Evolutionary conservation across 2,113 vertebrate species (phyloP).

Genomic region (Phycodurus eques): DNA sequence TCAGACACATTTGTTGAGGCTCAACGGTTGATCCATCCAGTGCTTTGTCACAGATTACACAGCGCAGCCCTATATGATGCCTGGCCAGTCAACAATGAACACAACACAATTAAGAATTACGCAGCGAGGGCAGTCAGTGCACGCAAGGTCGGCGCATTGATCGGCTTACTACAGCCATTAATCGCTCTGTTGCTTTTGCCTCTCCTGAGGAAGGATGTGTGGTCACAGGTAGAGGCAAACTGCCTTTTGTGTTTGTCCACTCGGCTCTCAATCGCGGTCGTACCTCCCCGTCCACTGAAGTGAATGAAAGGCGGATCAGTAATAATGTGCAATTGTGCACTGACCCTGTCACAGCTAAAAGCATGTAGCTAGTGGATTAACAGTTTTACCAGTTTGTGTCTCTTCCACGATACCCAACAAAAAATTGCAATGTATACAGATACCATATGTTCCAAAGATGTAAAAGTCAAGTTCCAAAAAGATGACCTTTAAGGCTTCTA

Average conservation of each 20-base stretch:
- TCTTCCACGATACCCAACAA: too few relatives aligned
- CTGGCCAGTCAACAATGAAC: slow-evolving; percentile 15
- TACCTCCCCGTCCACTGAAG: slow-evolving; percentile 12
- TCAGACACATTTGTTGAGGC: background rate
- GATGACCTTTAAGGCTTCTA: too few relatives aligned
- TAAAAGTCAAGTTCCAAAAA: too few relatives aligned
- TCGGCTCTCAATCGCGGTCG: slow-evolving; percentile 5
- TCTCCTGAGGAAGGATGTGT: slow-evolving; percentile 20
- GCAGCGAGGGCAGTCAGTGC: slow-evolving; percentile 1
- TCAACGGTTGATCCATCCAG: background rate
- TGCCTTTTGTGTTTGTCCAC: slow-evolving; percentile 37
- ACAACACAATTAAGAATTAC: slow-evolving; percentile 24
- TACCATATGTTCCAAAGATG: too few relatives aligned
- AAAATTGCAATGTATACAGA: too few relatives aligned
- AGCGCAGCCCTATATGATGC: slow-evolving; percentile 12
- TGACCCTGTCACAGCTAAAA: too few relatives aligned
- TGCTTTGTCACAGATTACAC: slow-evolving; percentile 24
- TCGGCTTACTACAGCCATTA: slow-evolving; percentile 43
- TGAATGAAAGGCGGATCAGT: slow-evolving; percentile 5
- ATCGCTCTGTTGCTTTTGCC: slow-evolving; percentile 45
- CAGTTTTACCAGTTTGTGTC: too few relatives aligned
- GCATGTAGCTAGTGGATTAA: too few relatives aligned
- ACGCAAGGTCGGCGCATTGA: slow-evolving; percentile 21
- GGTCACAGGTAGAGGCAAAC: slow-evolving; percentile 29
- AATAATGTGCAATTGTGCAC: too few relatives aligned